Conservation (phyloP, 2,888 invertebrate genomes). For the Drosophila buzzatii region DNA sequence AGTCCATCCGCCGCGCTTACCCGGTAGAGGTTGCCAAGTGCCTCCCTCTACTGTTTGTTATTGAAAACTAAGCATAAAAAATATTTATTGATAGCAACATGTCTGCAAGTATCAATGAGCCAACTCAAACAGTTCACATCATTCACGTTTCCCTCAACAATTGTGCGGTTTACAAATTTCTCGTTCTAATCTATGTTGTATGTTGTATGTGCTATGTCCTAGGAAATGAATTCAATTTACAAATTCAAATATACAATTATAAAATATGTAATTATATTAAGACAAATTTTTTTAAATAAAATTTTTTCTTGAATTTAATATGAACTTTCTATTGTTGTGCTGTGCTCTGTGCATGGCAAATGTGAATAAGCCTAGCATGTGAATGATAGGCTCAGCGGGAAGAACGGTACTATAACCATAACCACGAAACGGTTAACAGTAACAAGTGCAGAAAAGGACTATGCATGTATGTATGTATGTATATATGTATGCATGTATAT, state of each 20-base stretch:
- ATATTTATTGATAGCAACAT: constrained; percentile 77
- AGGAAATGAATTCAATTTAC: not conserved
- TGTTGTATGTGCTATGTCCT: not conserved
- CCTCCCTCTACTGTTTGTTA: constrained; percentile 65
- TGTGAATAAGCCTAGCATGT: constrained; percentile 29
- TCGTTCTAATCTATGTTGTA: not conserved
- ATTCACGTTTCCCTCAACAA: constrained; percentile 25
- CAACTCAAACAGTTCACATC: constrained; percentile 27
- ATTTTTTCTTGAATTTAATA: not conserved
- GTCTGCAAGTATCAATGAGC: constrained; percentile 28
- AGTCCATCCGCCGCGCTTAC: not conserved
- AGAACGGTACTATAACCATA: constrained; percentile 36
- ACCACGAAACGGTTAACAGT: constrained; percentile 35
- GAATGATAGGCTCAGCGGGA: constrained; percentile 38
- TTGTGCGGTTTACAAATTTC: too few species aligned
- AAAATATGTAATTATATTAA: not conserved
- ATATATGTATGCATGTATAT: not conserved
- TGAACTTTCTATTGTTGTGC: not conserved
- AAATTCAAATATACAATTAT: not conserved
- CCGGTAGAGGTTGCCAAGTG: constrained; percentile 59
- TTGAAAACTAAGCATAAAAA: constrained; percentile 74
- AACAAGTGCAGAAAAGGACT: constrained; percentile 10
- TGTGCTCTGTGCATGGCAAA: not conserved
- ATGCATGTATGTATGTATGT: not conserved
- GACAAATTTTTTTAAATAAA: too few species aligned